Conservation (phyloP, 2,113 vertebrate species). For the Turdus rufiventris region DNA sequence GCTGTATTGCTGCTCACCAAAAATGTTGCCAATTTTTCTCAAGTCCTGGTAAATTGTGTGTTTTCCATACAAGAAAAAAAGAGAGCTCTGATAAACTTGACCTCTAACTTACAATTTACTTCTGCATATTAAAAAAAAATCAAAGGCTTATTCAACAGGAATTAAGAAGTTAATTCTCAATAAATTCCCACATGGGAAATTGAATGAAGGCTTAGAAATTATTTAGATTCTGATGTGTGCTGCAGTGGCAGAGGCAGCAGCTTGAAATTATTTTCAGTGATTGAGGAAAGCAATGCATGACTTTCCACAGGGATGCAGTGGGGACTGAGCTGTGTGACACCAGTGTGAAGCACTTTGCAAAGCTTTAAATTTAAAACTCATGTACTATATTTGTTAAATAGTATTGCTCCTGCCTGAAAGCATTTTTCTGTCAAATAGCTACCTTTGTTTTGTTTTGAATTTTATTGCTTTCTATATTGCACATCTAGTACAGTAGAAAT, state of each 20-base stretch:
- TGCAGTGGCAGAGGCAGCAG: not conserved
- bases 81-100: not conserved
- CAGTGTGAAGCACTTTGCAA: not conserved
- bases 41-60: not conserved
- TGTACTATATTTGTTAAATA: not conserved
- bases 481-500: not conserved
- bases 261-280: not conserved
- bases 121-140: not conserved
- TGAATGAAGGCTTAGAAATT: not conserved
- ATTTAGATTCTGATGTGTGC: not conserved
- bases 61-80: not conserved
- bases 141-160: not conserved
- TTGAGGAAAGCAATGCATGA: not conserved
- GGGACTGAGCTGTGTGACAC: not conserved
- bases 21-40: not conserved
- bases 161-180: not conserved
- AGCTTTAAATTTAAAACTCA: not conserved
- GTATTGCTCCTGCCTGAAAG: not conserved
- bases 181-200: not conserved
- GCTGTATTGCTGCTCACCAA: not conserved
- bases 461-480: not conserved
- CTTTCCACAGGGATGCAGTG: not conserved
- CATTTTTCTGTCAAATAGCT: not conserved
- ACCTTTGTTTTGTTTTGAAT: not conserved
- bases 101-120: not conserved